phyloP scores from a whole-genome alignment of 2,797 vertebrate species.

The Alcedo atthis region DNA sequence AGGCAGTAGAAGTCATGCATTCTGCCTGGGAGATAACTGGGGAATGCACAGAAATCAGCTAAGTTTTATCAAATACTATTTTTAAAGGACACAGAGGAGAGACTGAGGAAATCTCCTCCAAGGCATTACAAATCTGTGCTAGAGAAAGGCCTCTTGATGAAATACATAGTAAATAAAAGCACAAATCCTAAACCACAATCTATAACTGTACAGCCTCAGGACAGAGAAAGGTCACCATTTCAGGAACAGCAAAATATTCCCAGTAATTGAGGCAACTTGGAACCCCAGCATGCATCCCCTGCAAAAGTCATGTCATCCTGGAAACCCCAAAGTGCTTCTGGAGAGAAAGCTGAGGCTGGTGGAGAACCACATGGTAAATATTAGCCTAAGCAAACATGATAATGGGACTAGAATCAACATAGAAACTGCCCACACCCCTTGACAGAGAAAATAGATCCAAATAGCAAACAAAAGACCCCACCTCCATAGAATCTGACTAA shows the following conservation, averaged over 20 bases:
- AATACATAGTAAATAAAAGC: not conserved
- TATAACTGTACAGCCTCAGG: not conserved
- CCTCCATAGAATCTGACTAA: not conserved
- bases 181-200: not conserved
- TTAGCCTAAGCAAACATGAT: not conserved
- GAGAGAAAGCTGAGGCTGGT: not conserved
- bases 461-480: not conserved
- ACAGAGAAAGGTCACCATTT: not conserved
- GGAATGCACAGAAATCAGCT: not conserved
- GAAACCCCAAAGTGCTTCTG: not conserved
- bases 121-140: not conserved
- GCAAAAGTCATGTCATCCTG: not conserved
- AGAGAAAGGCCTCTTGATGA: not conserved
- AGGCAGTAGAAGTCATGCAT: not conserved
- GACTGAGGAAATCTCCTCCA: not conserved
- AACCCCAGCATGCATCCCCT: not conserved
- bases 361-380: not conserved
- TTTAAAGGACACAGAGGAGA: constrained; percentile 4
- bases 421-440: not conserved
- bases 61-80: constrained; percentile 1
- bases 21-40: not conserved
- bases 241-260: not conserved
- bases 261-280: not conserved
- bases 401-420: not conserved
- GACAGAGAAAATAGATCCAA: not conserved